Evolutionary conservation across 1,140 invertebrate genomes (phyloP).

Genomic region (Hyphantria cunea): DNA sequence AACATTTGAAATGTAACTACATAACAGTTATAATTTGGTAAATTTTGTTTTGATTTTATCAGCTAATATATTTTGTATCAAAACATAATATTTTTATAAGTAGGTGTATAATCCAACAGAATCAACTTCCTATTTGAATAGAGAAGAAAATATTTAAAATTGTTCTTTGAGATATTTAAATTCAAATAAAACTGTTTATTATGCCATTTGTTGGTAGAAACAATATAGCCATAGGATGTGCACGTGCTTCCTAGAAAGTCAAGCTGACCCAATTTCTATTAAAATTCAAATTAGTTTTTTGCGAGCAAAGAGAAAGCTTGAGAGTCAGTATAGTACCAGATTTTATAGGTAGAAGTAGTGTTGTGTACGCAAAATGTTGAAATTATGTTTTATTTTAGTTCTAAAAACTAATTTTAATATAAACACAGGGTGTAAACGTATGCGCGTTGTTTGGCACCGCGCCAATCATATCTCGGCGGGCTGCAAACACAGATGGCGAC

Average conservation of each 20-base stretch:
- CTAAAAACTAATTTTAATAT: conserved; percentile 43
- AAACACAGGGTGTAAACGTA: conserved; percentile 45
- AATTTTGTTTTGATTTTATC: too few species aligned
- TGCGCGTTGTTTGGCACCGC: conserved; percentile 41
- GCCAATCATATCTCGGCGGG: conserved; percentile 44
- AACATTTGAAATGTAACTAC: too few species aligned
- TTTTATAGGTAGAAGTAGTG: conserved; percentile 69
- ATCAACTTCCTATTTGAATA: too few species aligned
- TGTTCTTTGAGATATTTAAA: too few species aligned
- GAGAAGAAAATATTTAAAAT: too few species aligned
- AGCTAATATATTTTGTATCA: too few species aligned
- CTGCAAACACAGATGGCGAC: conserved; percentile 51
- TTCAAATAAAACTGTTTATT: conserved; percentile 10
- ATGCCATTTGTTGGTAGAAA: conserved; percentile 4
- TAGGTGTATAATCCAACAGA: not conserved
- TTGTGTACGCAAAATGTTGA: conserved; percentile 38
- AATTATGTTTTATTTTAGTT: conserved; percentile 41
- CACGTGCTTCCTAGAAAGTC: conserved; percentile 58
- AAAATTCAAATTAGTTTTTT: conserved; percentile 79
- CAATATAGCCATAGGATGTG: conserved; percentile 30
- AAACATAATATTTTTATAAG: too few species aligned
- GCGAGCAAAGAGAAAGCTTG: conserved; percentile 72
- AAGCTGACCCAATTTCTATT: conserved; percentile 64
- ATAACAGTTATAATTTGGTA: too few species aligned
- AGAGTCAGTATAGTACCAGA: conserved; percentile 57